These are phyloP conservation scores for Halcyon badia DNA, from an alignment of 2,797 vertebrate species.

Conservation along the genomic window DNA sequence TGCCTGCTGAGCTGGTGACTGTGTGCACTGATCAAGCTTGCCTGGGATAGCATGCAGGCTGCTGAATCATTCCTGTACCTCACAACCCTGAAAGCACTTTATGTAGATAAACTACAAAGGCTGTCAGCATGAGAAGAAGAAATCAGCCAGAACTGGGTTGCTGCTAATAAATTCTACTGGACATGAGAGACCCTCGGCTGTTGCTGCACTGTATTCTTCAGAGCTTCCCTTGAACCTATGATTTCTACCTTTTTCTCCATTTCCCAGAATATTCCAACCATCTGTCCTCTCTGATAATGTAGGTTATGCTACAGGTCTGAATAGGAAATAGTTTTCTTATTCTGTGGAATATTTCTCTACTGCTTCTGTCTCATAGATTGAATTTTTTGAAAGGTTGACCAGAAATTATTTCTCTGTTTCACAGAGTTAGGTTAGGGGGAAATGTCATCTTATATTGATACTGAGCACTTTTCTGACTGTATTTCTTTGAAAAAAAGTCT, in stretches of 20 bases:
- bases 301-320: not conserved
- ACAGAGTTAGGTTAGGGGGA: not conserved
- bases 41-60: not conserved
- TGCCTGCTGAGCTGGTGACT: accelerated
- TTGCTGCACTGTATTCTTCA: not conserved
- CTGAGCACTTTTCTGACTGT: not conserved
- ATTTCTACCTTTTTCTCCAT: not conserved
- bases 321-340: not conserved
- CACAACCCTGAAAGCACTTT: not conserved
- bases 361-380: not conserved
- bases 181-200: not conserved
- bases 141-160: not conserved
- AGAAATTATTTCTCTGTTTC: slow-evolving; percentile 3
- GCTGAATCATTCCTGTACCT: not conserved
- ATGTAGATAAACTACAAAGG: not conserved
- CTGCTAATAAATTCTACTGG: not conserved
- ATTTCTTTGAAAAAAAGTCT: not conserved
- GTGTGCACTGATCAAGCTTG: accelerated
- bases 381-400: not conserved
- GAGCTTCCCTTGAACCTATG: not conserved
- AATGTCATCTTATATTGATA: not conserved
- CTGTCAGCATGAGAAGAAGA: not conserved
- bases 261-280: not conserved
- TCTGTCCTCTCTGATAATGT: not conserved
- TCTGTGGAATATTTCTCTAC: not conserved